Evolutionary conservation across 2,113 vertebrate species (phyloP).

Genomic region (Mellivora capensis): DNA sequence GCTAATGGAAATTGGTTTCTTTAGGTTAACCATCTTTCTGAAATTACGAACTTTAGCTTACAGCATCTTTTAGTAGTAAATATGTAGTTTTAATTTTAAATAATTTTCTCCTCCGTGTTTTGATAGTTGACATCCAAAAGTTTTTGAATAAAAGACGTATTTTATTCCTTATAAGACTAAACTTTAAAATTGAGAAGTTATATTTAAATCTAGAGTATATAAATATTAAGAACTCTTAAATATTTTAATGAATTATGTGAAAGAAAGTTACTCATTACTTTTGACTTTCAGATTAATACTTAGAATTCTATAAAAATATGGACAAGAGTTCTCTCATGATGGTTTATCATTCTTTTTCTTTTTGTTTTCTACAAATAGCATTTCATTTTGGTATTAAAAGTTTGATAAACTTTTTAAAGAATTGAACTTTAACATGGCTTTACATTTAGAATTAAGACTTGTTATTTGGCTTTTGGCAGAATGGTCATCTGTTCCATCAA

Average conservation of each 20-base stretch:
- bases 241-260: neutral
- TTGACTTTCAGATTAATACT: constrained; percentile 38
- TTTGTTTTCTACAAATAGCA: neutral
- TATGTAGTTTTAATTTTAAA: neutral
- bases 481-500: neutral
- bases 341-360: neutral
- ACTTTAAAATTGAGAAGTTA: constrained; percentile 17
- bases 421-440: neutral
- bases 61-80: neutral
- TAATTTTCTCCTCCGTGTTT: neutral
- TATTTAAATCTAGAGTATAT: neutral
- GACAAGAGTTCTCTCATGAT: neutral
- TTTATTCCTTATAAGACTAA: constrained; percentile 3
- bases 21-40: neutral
- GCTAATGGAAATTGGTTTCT: neutral
- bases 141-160: neutral
- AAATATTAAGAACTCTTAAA: neutral
- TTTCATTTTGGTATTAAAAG: neutral
- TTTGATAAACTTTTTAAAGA: neutral
- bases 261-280: neutral
- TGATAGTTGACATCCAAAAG: neutral
- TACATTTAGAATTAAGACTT: constrained; percentile 31
- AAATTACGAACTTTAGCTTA: neutral
- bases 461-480: constrained; percentile 14
- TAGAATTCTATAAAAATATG: constrained; percentile 14